Conservation (phyloP, 37 sponge, comb jelly and placozoan species). For the Geodia barretti region DNA sequence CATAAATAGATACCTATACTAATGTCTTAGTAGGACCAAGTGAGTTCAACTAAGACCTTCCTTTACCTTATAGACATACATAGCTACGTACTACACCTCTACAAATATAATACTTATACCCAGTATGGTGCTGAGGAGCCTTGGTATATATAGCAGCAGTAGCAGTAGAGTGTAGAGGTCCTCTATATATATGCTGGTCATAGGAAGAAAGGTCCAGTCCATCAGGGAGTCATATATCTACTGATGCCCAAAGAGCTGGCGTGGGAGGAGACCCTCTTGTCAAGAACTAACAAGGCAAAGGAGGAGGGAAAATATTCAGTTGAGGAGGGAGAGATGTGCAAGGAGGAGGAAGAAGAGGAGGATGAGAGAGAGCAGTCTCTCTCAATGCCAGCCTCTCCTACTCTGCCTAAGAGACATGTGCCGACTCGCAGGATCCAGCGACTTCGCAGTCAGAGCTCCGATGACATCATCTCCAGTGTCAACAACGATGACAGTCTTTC, state of each 20-base stretch:
- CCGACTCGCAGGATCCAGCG: background rate
- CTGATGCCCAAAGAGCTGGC: slow-evolving; percentile 29
- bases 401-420: background rate
- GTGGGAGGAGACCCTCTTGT: no score
- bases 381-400: slow-evolving; percentile 52
- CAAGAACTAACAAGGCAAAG: background rate
- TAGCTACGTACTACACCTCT: no score
- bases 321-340: background rate
- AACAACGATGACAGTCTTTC: background rate
- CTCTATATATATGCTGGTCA: background rate
- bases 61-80: no score
- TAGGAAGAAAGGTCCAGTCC: slow-evolving; percentile 61
- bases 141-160: no score
- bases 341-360: no score
- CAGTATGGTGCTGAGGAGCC: no score
- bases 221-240: slow-evolving; percentile 60
- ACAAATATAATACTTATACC: no score
- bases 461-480: slow-evolving; percentile 10
- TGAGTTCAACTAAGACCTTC: no score
- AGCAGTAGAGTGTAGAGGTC: no score
- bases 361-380: slow-evolving; percentile 8
- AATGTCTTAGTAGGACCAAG: no score
- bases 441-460: slow-evolving; percentile 38
- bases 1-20: background rate
- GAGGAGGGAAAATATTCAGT: background rate